Conservation (phyloP, 2,797 vertebrate genomes). For the Prionace glauca region DNA sequence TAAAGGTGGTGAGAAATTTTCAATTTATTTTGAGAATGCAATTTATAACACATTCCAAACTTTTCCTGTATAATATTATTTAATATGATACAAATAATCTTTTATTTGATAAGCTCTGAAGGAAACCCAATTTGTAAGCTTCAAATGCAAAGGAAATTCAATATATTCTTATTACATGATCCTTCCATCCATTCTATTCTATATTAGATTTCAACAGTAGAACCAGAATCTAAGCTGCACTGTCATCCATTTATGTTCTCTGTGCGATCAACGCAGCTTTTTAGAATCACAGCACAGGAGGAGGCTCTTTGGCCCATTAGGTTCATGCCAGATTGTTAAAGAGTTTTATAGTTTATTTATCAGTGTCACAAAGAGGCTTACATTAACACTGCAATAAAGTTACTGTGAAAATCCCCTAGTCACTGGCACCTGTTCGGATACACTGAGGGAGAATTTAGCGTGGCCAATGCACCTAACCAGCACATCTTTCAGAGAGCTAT, state of each 20-base stretch:
- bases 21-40: not conserved
- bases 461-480: too few species aligned
- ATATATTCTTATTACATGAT: not conserved
- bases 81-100: not conserved
- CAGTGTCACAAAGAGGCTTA: too few species aligned
- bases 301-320: not conserved
- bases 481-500: not conserved
- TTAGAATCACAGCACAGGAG: not conserved
- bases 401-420: too few species aligned
- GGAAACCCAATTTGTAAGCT: not conserved
- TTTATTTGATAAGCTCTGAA: conserved; percentile 3
- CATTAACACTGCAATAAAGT: too few species aligned
- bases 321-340: not conserved
- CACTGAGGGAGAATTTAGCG: too few species aligned
- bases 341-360: too few species aligned
- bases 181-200: not conserved
- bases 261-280: not conserved
- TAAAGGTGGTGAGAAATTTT: not conserved
- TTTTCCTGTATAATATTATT: not conserved
- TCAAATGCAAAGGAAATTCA: not conserved
- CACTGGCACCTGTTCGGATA: too few species aligned
- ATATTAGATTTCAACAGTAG: not conserved
- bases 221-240: not conserved
- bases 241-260: not conserved
- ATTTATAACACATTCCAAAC: conserved; percentile 31